Conservation (phyloP, 2,797 vertebrate species). For the Pseudomugil gertrudae region DNA sequence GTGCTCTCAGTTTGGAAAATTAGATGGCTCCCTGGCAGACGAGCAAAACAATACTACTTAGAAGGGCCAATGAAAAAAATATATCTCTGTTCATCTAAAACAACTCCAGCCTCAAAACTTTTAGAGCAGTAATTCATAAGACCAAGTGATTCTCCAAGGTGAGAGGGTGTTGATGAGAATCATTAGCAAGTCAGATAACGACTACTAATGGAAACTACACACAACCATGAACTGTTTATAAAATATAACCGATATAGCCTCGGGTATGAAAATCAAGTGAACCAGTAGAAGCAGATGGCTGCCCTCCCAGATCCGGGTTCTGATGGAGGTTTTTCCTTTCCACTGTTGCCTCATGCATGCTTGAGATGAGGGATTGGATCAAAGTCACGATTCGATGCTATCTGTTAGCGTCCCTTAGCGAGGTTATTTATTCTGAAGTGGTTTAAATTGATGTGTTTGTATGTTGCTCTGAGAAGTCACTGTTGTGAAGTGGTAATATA, state of each 20-base stretch:
- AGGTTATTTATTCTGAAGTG: no score
- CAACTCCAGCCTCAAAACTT: not conserved
- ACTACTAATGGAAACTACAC: not conserved
- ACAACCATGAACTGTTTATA: not conserved
- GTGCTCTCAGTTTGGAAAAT: not conserved
- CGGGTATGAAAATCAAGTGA: not conserved
- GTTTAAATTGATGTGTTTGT: no score
- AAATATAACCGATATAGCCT: not conserved
- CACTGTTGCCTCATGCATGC: no score
- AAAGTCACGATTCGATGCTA: no score
- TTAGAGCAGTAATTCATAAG: not conserved
- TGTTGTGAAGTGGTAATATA: no score
- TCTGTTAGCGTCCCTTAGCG: no score
- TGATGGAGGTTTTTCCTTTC: no score
- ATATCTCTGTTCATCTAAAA: not conserved
- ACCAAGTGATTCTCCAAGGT: not conserved
- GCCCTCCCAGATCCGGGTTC: no score
- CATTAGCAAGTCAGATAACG: not conserved
- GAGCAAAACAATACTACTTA: no score
- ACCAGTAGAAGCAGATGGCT: no score
- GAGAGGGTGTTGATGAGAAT: not conserved
- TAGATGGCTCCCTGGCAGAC: not conserved
- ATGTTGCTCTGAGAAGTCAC: no score
- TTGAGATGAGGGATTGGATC: no score
- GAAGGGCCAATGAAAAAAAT: not conserved